phyloP scores from a whole-genome alignment of 2,888 invertebrate genomes.

The Protonemura montana region DNA sequence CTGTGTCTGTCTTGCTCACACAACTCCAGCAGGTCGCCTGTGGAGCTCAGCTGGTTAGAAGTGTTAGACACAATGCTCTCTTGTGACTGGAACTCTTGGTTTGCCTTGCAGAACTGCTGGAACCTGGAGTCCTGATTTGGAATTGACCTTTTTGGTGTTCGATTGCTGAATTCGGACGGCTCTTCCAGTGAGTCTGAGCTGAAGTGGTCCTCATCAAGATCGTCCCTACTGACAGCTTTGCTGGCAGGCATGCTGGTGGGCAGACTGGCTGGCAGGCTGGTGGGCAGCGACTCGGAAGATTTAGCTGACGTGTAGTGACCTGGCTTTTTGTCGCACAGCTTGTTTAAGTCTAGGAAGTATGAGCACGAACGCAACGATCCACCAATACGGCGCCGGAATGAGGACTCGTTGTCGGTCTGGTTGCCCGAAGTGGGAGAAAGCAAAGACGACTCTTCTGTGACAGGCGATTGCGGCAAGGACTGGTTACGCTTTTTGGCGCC shows the following conservation, averaged over 20 bases:
- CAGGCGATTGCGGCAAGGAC: conserved; percentile 84
- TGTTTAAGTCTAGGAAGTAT: conserved; percentile 71
- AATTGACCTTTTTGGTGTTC: conserved; percentile 65
- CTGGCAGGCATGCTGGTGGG: conserved; percentile 53
- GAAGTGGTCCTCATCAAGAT: conserved; percentile 71
- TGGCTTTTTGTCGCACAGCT: conserved; percentile 44
- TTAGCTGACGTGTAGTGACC: conserved; percentile 51
- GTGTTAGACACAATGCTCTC: conserved; percentile 57
- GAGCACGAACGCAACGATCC: conserved; percentile 60
- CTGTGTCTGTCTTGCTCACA: conserved; percentile 60
- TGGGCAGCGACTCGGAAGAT: conserved; percentile 57
- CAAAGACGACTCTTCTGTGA: conserved; percentile 69
- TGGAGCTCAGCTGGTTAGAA: conserved; percentile 50
- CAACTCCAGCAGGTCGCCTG: conserved; percentile 56
- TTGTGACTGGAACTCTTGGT: conserved; percentile 54
- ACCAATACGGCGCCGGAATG: conserved; percentile 54
- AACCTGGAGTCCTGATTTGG: conserved; percentile 61
- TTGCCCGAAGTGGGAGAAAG: conserved; percentile 47
- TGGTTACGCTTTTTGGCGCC: conserved; percentile 45
- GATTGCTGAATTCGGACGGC: conserved; percentile 62
- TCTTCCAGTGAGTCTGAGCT: conserved; percentile 83
- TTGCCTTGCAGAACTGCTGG: conserved; percentile 50
- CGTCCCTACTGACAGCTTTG: conserved; percentile 56
- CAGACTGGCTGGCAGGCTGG: conserved; percentile 54
- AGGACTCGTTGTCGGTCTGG: conserved; percentile 46